Evolutionary conservation across 2,888 invertebrate genomes (phyloP).

Genomic region (Rhagonycha lutea): DNA sequence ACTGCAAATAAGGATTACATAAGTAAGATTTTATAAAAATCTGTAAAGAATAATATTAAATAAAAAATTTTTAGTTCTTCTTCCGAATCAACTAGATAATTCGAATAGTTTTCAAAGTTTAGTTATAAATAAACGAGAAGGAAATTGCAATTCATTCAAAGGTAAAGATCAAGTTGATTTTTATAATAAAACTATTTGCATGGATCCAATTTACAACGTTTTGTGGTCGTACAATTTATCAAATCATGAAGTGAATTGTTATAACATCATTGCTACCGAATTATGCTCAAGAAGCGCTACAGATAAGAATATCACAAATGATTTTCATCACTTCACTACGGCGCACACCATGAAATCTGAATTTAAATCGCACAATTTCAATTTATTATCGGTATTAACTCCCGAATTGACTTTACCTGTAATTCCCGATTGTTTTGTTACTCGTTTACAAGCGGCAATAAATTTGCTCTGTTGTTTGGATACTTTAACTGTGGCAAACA

Average conservation of each 20-base stretch:
- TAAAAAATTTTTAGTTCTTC: constrained; percentile 63
- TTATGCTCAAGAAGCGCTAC: constrained; percentile 53
- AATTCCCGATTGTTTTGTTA: constrained; percentile 69
- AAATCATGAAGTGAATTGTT: constrained; percentile 71
- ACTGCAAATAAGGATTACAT: constrained; percentile 86
- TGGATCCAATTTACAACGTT: constrained; percentile 92
- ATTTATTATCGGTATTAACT: constrained; percentile 68
- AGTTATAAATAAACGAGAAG: constrained; percentile 87
- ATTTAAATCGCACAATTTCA: constrained; percentile 41
- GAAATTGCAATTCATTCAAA: constrained; percentile 83
- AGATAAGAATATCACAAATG: constrained; percentile 41
- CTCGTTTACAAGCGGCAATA: constrained; percentile 86
- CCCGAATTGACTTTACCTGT: constrained; percentile 83
- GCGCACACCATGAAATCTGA: constrained; percentile 30
- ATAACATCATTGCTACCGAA: constrained; percentile 83
- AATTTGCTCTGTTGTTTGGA: constrained; percentile 89
- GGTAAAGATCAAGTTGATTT: constrained; percentile 85
- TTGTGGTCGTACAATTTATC: constrained; percentile 87
- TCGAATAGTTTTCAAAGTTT: constrained; percentile 79
- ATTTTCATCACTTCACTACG: constrained; percentile 36
- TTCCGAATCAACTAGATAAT: constrained; percentile 80
- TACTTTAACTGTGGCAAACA: constrained; percentile 81
- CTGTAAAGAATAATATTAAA: not conserved
- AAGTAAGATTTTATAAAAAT: constrained; percentile 61
- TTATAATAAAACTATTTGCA: constrained; percentile 74